These are phyloP conservation scores for Phataginus tetradactyla DNA, from an alignment of 2,797 vertebrate genomes.

Conservation along the genomic window DNA sequence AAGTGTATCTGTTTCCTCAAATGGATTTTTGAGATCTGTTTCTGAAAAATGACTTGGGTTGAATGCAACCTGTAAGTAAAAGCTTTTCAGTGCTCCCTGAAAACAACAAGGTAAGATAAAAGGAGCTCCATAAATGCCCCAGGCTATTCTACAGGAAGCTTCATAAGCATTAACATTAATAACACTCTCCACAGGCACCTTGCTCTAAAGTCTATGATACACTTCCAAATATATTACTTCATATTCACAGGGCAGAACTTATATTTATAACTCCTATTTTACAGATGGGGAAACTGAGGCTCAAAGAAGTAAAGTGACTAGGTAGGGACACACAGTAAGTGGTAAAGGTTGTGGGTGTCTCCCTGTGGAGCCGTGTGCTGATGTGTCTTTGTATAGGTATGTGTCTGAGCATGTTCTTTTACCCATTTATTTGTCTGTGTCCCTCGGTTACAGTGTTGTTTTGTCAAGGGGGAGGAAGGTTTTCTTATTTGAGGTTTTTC, in stretches of 20 bases:
- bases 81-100: neutral
- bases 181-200: neutral
- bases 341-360: neutral
- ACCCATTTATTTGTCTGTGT: neutral
- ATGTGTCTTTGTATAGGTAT: neutral
- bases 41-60: slow-evolving; percentile 19
- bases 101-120: neutral
- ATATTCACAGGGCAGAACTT: neutral
- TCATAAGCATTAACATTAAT: neutral
- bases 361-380: neutral
- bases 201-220: neutral
- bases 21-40: slow-evolving; percentile 17
- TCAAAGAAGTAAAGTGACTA: neutral
- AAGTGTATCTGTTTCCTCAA: neutral
- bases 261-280: neutral
- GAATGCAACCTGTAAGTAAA: slow-evolving; percentile 25
- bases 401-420: neutral
- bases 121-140: neutral
- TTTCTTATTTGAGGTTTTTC: neutral
- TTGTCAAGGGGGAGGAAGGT: neutral
- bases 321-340: neutral
- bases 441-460: neutral
- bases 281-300: neutral
- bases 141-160: neutral
- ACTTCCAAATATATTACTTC: neutral